Evolutionary conservation across 2,888 invertebrate genomes (phyloP).

Genomic region (Acronicta psi): DNA sequence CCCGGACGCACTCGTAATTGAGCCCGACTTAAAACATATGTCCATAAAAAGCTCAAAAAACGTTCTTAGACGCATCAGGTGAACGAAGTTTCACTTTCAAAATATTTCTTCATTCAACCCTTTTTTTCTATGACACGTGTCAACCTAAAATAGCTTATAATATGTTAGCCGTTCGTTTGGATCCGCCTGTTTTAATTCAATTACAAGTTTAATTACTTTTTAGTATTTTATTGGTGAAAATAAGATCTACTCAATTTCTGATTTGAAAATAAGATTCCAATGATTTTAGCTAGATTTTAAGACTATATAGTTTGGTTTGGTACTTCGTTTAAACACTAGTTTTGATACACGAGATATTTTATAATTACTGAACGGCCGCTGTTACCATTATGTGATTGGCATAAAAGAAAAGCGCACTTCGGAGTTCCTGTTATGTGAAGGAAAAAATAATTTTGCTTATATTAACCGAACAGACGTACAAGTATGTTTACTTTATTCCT

Average conservation of each 20-base stretch:
- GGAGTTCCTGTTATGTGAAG: neutral
- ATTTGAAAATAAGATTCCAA: no score
- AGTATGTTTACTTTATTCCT: constrained; percentile 12
- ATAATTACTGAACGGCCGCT: no score
- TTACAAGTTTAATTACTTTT: no score
- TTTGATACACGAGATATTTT: no score
- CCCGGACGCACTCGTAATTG: constrained; percentile 73
- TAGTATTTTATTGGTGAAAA: neutral
- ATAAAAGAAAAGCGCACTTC: no score
- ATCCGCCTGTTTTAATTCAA: constrained; percentile 9
- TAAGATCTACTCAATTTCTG: no score
- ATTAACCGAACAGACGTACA: constrained; percentile 11
- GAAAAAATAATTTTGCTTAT: neutral
- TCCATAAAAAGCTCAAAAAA: constrained; percentile 51
- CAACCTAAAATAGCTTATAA: constrained; percentile 59
- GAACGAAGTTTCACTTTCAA: constrained; percentile 78
- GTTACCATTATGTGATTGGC: no score
- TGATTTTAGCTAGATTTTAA: no score
- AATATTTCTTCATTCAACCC: constrained; percentile 67
- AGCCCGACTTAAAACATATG: constrained; percentile 61
- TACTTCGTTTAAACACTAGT: no score
- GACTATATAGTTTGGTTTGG: no score
- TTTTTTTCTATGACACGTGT: constrained; percentile 66
- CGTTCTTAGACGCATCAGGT: constrained; percentile 57
- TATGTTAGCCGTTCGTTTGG: constrained; percentile 39